phyloP scores from a whole-genome alignment of 2,113 vertebrate genomes.

The Dinomys branickii region DNA sequence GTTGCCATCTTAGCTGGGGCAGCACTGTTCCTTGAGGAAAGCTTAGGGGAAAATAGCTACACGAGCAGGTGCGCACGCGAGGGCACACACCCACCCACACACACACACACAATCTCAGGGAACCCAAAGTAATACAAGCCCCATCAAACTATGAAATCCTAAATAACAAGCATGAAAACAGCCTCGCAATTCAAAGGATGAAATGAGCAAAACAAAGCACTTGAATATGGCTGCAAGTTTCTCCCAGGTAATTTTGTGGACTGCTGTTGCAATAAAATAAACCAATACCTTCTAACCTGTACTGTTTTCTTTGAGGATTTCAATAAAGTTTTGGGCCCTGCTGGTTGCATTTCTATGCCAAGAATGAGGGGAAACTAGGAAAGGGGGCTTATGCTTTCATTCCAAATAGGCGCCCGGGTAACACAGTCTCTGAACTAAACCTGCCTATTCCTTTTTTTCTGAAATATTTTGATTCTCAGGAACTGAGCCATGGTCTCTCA shows the following conservation, averaged over 20 bases:
- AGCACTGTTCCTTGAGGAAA: conserved; percentile 43
- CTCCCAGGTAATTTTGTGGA: conserved; percentile 42
- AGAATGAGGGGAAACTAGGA: neutral
- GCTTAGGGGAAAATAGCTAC: neutral
- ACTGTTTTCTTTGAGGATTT: conserved; percentile 21
- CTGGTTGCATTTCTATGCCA: conserved; percentile 9
- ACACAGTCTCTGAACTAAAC: conserved; percentile 34
- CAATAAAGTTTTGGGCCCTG: neutral
- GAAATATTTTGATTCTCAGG: conserved; percentile 66
- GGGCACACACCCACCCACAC: neutral
- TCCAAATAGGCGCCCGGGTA: conserved; percentile 4
- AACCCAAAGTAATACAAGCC: conserved; percentile 31
- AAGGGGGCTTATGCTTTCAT: neutral
- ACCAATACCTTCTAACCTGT: neutral
- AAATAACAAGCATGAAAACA: neutral
- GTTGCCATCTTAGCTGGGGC: conserved; percentile 55
- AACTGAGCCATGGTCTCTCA: conserved; percentile 50
- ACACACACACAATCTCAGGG: neutral
- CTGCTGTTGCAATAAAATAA: neutral
- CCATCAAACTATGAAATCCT: neutral
- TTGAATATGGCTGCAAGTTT: conserved; percentile 40
- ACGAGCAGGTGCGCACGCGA: too few relatives aligned
- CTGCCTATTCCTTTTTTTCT: conserved; percentile 52
- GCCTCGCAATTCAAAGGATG: conserved; percentile 27
- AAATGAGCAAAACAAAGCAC: conserved; percentile 36